Percentiles rank a stretch among this genome's conserved stretches.
Conservation (phyloP, 2,797 vertebrate genomes). For the Rhynchonycteris naso region DNA sequence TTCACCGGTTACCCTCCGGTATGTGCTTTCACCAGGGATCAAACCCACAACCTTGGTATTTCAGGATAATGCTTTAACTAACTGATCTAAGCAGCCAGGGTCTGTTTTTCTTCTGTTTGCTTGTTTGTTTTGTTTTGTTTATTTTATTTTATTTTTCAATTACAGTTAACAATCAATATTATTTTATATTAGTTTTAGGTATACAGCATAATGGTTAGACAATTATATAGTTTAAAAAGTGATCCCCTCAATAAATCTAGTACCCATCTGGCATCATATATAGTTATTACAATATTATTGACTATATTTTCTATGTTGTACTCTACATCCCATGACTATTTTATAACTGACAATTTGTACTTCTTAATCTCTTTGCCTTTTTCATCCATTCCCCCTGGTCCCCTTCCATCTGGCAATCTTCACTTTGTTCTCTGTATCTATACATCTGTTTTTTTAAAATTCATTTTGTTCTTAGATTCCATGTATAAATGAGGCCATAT, state of each 20-base stretch:
- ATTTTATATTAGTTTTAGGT: neutral
- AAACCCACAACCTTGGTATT: too few species aligned
- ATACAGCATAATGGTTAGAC: neutral
- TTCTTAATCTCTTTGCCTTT: neutral
- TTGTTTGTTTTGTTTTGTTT: too few species aligned
- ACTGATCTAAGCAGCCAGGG: too few species aligned
- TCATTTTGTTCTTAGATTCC: neutral
- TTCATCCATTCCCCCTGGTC: neutral
- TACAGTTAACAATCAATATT: neutral
- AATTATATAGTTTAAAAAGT: neutral
- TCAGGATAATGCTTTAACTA: too few species aligned
- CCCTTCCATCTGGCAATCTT: neutral
- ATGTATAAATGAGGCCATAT: neutral
- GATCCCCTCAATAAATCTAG: neutral
- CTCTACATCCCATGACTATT: neutral
- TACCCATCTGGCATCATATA: neutral
- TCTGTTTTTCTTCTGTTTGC: too few species aligned
- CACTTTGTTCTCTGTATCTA: neutral
- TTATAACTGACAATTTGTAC: neutral
- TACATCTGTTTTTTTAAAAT: neutral
- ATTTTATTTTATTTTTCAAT: neutral
- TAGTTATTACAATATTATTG: neutral
- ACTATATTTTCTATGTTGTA: neutral
- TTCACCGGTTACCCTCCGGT: too few species aligned
- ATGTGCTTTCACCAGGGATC: too few species aligned